phyloP scores from a whole-genome alignment of 1,140 invertebrate genomes.

The Archegozetes longisetosus region DNA sequence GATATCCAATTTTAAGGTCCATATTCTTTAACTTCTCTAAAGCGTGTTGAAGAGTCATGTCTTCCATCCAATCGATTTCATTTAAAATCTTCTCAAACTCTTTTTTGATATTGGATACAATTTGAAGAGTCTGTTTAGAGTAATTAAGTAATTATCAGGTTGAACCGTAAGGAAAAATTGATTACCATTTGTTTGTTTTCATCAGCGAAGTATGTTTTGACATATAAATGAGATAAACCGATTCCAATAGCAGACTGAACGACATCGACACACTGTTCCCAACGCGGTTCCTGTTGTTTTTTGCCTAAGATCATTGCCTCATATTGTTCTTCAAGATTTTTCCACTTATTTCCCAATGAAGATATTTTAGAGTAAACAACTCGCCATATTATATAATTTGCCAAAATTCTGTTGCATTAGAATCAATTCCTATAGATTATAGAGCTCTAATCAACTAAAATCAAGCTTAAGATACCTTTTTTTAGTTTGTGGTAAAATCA shows the following conservation, averaged over 20 bases:
- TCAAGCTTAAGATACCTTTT: conserved; percentile 2
- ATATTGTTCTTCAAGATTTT: conserved; percentile 5
- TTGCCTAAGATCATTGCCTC: conserved; percentile 18
- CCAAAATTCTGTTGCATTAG: conserved; percentile 21
- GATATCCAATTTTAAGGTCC: conserved; percentile 33
- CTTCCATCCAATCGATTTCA: conserved; percentile 84
- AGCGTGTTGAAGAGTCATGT: conserved; percentile 58
- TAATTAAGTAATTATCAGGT: conserved; percentile 29
- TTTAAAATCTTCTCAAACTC: conserved; percentile 30
- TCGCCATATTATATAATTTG: conserved; percentile 48
- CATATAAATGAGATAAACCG: conserved; percentile 33
- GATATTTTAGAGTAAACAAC: conserved; percentile 40
- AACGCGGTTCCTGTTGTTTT: conserved; percentile 25
- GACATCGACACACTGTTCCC: conserved; percentile 22
- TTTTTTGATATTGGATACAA: conserved; percentile 22
- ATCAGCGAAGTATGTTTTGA: conserved; percentile 33
- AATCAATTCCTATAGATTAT: neutral
- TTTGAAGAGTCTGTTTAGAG: conserved; percentile 25
- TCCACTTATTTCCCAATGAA: conserved; percentile 21
- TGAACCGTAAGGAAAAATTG: neutral
- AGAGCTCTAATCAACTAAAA: neutral
- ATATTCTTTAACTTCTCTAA: conserved; percentile 31
- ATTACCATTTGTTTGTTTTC: conserved; percentile 29
- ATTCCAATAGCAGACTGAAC: conserved; percentile 29
- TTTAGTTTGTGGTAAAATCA: conserved; percentile 4